These are phyloP conservation scores for Plagiodera versicolora DNA, from an alignment of 2,888 invertebrate species.

Conservation along the genomic window DNA sequence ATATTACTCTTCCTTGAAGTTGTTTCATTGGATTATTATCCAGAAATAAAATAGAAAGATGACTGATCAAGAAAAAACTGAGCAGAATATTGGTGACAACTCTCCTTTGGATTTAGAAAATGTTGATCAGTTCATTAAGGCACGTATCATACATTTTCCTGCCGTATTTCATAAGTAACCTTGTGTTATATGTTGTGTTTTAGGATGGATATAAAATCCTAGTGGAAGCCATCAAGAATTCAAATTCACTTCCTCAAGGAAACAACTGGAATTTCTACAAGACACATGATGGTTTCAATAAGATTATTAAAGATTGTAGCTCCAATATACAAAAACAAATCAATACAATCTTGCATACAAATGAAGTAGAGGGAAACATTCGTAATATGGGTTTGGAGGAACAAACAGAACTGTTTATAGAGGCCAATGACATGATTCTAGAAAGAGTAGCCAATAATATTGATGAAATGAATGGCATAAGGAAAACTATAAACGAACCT, in stretches of 20 bases:
- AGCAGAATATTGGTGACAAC: neutral
- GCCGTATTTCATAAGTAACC: neutral
- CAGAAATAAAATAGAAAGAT: conserved; percentile 1
- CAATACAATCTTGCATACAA: conserved; percentile 59
- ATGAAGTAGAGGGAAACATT: conserved; percentile 62
- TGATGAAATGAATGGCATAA: conserved; percentile 67
- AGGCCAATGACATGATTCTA: conserved; percentile 80
- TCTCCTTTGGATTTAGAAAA: neutral
- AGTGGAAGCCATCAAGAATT: conserved; percentile 68
- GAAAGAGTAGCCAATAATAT: conserved; percentile 77
- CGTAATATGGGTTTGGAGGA: conserved; percentile 62
- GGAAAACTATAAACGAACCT: conserved; percentile 58
- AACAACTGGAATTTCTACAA: conserved; percentile 73
- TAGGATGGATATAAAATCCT: conserved; percentile 69
- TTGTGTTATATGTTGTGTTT: conserved; percentile 24
- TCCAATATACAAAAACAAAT: conserved; percentile 65
- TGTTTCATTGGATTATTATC: no score
- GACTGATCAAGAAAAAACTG: neutral
- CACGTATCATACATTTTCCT: neutral
- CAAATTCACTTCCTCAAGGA: conserved; percentile 73
- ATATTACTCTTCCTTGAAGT: no score
- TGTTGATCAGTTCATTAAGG: neutral
- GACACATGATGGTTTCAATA: conserved; percentile 74
- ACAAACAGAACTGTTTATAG: conserved; percentile 75
- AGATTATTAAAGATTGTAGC: conserved; percentile 65